A percentile compares a stretch with the other conserved stretches of the same genome.
These are phyloP conservation scores for Octomys mimax DNA, from an alignment of 2,797 vertebrate genomes.

Conservation along the genomic window DNA sequence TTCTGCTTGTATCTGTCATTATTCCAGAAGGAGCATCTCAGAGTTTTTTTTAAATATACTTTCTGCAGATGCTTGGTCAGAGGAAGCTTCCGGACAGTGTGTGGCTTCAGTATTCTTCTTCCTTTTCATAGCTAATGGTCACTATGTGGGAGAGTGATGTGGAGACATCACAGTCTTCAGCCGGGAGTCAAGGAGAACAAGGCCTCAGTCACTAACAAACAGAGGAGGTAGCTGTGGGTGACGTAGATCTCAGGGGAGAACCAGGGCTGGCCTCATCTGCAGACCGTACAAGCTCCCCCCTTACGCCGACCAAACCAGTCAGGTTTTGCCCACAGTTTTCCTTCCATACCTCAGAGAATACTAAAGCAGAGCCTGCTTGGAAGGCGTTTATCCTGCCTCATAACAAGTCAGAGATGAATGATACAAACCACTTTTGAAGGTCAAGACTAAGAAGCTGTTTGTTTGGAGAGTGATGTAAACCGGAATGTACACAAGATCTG, in stretches of 20 bases:
- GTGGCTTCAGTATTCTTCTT: background rate
- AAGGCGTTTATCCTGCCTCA: background rate
- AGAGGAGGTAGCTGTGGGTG: background rate
- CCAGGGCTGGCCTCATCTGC: background rate
- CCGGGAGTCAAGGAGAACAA: background rate
- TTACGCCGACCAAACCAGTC: background rate
- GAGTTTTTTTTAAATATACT: background rate
- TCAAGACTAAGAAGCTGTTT: background rate
- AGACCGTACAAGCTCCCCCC: background rate
- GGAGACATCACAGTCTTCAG: background rate
- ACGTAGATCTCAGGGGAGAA: background rate
- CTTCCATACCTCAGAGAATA: background rate
- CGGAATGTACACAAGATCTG: background rate
- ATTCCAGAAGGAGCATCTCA: background rate
- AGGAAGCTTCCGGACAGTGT: background rate
- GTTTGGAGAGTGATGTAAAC: background rate
- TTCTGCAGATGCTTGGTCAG: background rate
- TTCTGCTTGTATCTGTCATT: background rate
- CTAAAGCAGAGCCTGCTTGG: background rate
- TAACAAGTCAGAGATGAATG: background rate
- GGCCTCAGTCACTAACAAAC: background rate
- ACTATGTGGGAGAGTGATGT: background rate
- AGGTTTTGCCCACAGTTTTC: background rate
- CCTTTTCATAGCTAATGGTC: background rate
- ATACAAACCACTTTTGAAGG: background rate